Evolutionary conservation across 37 sponge, comb jelly and placozoan genomes (phyloP).

Genomic region (Spongia lamella): DNA sequence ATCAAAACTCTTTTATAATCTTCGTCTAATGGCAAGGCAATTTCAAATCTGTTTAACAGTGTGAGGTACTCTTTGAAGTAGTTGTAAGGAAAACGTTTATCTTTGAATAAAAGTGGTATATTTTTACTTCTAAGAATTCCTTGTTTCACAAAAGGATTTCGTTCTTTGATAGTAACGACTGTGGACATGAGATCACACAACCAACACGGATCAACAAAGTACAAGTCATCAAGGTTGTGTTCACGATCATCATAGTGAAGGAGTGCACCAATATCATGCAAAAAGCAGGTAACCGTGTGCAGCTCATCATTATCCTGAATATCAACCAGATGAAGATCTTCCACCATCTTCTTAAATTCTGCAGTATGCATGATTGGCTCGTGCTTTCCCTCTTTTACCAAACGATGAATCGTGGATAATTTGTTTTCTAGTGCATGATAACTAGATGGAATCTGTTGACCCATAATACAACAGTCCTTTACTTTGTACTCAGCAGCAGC

Average conservation of each 20-base stretch:
- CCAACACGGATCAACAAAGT: conserved; percentile 76
- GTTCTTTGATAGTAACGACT: conserved; percentile 70
- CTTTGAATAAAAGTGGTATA: conserved; percentile 43
- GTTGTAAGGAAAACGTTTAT: conserved; percentile 54
- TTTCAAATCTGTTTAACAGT: conserved; percentile 74
- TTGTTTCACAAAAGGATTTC: conserved; percentile 57
- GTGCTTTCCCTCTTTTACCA: conserved; percentile 2
- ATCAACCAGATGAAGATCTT: conserved; percentile 43
- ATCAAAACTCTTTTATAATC: conserved; percentile 44
- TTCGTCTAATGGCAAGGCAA: conserved; percentile 67
- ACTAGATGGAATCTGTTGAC: conserved; percentile 60
- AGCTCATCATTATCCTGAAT: conserved; percentile 58
- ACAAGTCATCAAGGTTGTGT: conserved; percentile 60
- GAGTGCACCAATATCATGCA: conserved; percentile 65
- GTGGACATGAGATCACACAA: conserved; percentile 84
- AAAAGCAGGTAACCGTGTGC: conserved; percentile 58
- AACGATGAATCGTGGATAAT: conserved; percentile 20
- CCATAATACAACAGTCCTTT: conserved; percentile 37
- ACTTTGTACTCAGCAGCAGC: conserved; percentile 43
- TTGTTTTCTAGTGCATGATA: conserved; percentile 47
- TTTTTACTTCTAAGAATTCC: conserved; percentile 51
- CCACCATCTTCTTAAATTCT: conserved; percentile 50
- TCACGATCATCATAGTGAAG: conserved; percentile 75
- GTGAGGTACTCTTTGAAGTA: conserved; percentile 62
- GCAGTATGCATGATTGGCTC: conserved; percentile 57